These are phyloP conservation scores for Phaethornis superciliosus DNA, from an alignment of 2,113 vertebrate genomes.

Conservation along the genomic window DNA sequence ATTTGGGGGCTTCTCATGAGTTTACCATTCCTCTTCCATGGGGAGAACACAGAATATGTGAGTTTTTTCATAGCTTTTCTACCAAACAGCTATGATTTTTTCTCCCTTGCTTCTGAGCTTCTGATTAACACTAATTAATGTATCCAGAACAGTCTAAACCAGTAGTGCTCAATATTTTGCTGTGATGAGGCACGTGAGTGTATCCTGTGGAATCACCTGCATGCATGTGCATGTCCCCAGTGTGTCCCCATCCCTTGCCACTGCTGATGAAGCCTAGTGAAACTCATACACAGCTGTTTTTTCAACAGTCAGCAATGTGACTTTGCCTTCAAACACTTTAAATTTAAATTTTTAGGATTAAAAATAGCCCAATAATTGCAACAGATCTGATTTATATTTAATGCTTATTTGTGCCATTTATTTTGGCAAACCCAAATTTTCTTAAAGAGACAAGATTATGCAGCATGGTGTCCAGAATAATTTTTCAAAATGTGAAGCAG, in stretches of 20 bases:
- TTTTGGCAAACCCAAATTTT: background rate
- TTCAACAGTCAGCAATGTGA: background rate
- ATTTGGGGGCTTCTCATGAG: background rate
- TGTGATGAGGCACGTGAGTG: background rate
- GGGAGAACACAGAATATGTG: background rate
- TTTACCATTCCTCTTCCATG: background rate
- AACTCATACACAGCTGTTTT: background rate
- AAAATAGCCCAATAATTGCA: background rate
- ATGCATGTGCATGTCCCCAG: rapidly evolving
- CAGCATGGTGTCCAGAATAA: background rate
- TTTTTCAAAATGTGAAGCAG: background rate
- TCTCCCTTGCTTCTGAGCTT: background rate
- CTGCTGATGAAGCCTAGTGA: background rate
- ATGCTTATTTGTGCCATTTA: background rate
- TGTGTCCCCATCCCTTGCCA: background rate
- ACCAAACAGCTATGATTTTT: background rate
- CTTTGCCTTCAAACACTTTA: background rate
- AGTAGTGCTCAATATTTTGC: background rate
- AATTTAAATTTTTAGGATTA: background rate
- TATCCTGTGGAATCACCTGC: background rate
- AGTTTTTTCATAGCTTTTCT: background rate
- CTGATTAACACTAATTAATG: background rate
- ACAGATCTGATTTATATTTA: background rate
- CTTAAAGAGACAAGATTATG: background rate
- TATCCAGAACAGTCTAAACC: background rate